Evolutionary conservation across 2,888 invertebrate genomes (phyloP).

Genomic region (Alentia gelatinosa): DNA sequence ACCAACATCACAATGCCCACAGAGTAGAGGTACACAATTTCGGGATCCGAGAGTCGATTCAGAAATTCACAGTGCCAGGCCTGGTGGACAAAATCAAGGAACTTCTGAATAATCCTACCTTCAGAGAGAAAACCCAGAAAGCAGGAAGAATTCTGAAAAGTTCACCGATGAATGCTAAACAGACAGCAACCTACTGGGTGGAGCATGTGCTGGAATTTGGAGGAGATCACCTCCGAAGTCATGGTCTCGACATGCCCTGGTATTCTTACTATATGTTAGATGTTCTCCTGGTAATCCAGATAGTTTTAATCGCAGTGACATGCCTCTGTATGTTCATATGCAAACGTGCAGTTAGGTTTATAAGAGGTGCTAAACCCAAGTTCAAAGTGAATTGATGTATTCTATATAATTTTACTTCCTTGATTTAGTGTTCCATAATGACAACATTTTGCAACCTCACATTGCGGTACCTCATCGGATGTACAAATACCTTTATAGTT

Average conservation of each 20-base stretch:
- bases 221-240: not conserved
- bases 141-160: not conserved
- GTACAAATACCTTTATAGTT: too few species aligned
- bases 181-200: not conserved
- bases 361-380: not conserved
- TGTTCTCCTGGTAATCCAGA: not conserved
- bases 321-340: not conserved
- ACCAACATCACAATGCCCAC: constrained; percentile 41
- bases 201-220: constrained; percentile 40
- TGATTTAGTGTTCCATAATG: too few species aligned
- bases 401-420: too few species aligned
- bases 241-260: constrained; percentile 28
- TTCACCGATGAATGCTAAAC: not conserved
- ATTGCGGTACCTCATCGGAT: too few species aligned
- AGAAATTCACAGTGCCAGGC: not conserved
- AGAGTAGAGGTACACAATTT: not conserved
- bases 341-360: not conserved
- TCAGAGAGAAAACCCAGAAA: not conserved
- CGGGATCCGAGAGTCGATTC: not conserved
- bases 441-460: too few species aligned
- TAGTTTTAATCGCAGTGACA: not conserved
- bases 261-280: constrained; percentile 19
- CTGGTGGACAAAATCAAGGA: not conserved
- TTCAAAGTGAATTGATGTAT: too few species aligned
- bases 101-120: not conserved